phyloP scores from a whole-genome alignment of 2,113 vertebrate species.

The Ondatra zibethicus region DNA sequence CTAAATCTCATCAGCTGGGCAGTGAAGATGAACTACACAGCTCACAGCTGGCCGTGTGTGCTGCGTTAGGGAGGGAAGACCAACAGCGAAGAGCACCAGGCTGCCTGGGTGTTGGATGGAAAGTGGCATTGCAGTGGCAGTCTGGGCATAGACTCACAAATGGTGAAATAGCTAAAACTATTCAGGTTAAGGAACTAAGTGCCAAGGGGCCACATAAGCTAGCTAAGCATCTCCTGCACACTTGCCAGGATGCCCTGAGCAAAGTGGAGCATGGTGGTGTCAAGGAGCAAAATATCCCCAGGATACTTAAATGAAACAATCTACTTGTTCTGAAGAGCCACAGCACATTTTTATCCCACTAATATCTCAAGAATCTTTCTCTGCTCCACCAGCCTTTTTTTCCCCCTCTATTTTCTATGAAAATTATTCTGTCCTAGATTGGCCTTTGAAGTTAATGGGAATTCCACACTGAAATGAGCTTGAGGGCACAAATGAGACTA shows the following conservation, averaged over 20 bases:
- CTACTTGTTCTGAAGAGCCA: slow-evolving; percentile 32
- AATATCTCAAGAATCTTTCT: not conserved
- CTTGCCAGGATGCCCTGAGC: not conserved
- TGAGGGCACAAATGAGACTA: slow-evolving; percentile 9
- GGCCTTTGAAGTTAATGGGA: slow-evolving; percentile 71
- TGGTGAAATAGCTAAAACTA: not conserved
- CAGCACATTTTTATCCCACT: not conserved
- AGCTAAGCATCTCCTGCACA: not conserved
- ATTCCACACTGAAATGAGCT: slow-evolving; percentile 65
- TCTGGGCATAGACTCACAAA: not conserved
- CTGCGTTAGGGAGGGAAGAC: not conserved
- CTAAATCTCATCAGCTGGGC: not conserved
- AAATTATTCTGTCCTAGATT: slow-evolving; percentile 23
- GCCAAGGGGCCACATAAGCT: not conserved
- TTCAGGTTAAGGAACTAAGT: not conserved
- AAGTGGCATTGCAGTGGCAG: not conserved
- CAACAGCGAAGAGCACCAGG: not conserved
- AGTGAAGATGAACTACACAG: not conserved
- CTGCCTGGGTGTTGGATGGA: not conserved
- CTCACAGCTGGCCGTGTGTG: not conserved
- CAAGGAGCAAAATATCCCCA: not conserved
- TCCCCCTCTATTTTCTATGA: slow-evolving; percentile 25
- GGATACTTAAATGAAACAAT: not conserved
- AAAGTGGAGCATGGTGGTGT: not conserved
- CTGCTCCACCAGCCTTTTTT: not conserved